A percentile compares a stretch with the other conserved stretches of the same genome.
These are phyloP conservation scores for Meloidogyne floridensis DNA, from an alignment of 1,140 invertebrate species.

Conservation along the genomic window DNA sequence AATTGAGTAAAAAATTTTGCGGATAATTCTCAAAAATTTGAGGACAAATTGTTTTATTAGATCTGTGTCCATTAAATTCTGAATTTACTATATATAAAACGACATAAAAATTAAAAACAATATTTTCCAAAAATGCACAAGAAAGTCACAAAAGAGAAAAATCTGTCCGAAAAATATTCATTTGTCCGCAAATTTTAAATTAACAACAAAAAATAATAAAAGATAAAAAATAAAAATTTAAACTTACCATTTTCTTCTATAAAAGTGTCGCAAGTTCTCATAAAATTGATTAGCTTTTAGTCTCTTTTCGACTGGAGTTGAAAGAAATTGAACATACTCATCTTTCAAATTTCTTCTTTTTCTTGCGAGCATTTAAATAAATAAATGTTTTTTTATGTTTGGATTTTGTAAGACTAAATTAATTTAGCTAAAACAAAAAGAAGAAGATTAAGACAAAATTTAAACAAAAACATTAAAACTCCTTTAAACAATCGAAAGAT, in stretches of 20 bases:
- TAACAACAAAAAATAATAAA: too few species aligned
- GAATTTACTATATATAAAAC: neutral
- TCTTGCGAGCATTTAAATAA: constrained; percentile 23
- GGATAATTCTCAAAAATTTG: neutral
- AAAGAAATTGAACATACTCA: constrained; percentile 36
- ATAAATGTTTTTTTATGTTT: too few species aligned
- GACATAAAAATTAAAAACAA: neutral
- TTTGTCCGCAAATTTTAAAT: too few species aligned
- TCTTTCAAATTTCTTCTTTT: constrained; percentile 28
- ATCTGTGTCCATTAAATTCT: neutral
- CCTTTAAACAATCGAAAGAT: too few species aligned
- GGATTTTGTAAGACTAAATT: too few species aligned
- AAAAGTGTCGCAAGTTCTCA: constrained; percentile 37
- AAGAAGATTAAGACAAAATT: too few species aligned
- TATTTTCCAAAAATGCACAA: neutral
- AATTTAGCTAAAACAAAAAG: too few species aligned
- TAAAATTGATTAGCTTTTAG: constrained; percentile 38
- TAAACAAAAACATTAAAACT: too few species aligned
- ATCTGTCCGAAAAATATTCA: too few species aligned
- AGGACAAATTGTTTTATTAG: neutral
- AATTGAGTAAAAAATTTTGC: constrained; percentile 19
- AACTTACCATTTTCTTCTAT: constrained; percentile 44
- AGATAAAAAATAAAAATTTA: too few species aligned
- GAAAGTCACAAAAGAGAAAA: too few species aligned
- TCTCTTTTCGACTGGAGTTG: constrained; percentile 23